These are phyloP conservation scores for Panzeria rudis DNA, from an alignment of 2,888 invertebrate species.

Conservation along the genomic window DNA sequence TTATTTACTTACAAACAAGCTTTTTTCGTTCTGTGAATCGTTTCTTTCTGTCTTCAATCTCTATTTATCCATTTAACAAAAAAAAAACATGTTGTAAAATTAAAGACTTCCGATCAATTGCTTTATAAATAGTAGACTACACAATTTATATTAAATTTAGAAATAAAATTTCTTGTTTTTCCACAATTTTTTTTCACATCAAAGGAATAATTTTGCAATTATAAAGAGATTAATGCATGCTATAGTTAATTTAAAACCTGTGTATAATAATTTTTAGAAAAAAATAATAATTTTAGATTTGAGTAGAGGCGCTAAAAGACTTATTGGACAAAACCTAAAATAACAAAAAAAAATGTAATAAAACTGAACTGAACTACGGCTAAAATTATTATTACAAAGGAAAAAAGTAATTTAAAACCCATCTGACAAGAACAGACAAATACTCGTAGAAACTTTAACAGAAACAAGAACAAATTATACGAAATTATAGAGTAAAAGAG, in stretches of 20 bases:
- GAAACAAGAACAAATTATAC: conserved; percentile 62
- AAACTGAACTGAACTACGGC: conserved; percentile 45
- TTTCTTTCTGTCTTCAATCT: background rate
- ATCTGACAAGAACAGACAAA: conserved; percentile 58
- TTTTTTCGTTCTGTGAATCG: background rate
- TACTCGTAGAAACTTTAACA: conserved; percentile 7
- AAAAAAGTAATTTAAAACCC: conserved; percentile 65
- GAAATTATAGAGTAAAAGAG: conserved; percentile 67
- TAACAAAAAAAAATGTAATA: conserved; percentile 4
- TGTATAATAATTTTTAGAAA: conserved; percentile 52
- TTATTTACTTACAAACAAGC: background rate
- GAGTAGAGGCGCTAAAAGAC: conserved; percentile 70
- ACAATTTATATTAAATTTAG: conserved; percentile 50
- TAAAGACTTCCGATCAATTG: conserved; percentile 20
- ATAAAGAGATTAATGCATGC: conserved; percentile 80
- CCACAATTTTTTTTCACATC: conserved; percentile 25
- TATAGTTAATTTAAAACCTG: conserved; percentile 67
- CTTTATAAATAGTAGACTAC: conserved; percentile 34
- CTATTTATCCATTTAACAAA: background rate
- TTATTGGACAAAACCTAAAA: conserved; percentile 48
- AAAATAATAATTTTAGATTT: conserved; percentile 57
- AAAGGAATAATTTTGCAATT: conserved; percentile 80
- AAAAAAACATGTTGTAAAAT: background rate
- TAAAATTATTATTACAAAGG: conserved; percentile 61
- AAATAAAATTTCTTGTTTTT: conserved; percentile 45